Base-by-base conservation (phyloP, 2,888 invertebrate genomes). In the Achlya flavicornis region DNA sequence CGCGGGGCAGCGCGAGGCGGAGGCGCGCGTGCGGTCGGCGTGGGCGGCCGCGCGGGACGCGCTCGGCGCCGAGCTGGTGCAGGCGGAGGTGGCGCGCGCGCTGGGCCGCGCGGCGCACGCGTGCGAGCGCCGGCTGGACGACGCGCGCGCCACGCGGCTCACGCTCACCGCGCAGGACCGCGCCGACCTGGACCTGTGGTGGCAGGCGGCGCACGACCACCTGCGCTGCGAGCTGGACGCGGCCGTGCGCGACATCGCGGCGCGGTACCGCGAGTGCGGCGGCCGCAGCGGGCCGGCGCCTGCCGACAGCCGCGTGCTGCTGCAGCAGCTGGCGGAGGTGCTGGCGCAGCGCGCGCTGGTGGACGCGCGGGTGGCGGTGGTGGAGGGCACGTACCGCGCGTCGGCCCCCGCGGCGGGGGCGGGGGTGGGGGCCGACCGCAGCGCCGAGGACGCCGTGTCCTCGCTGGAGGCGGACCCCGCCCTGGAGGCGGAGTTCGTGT, bases 11-110 rank as follows among this genome's bases (percentile, higher is more conserved):
- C n/a, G n/a, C n/a, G 74, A 90, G 35, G 96, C 96, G 70, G 96
- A 96, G 73, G 95, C 95, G 63, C 94, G 96, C 46, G 95, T 97
- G 26, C 95, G 96, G 41, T 96, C 96, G 77, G 97, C 97, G 6
- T 96, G 96, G 95, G 95, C 95, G 53, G 94, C 96, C 66, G 97
- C 97, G 0, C 95, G 96, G 63, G 96, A 97, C 78, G 95, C 96
- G 1, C 95, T 97, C 0, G 96, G 96, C 76, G 95, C 95, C 2
- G 97, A 97, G 84, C 91, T 97, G 38, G 96, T 97, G 38, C 96
- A 96, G 79, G 96, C 96, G 0, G 97, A 97, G 88, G 96, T 97
- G 67, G 95, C 96, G 19, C 96, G 97, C 66, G 96, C 97, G 7
- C 94, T 97, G 80, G 93, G 94, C 77, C 94, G 96, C 57, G 96